Conservation (phyloP, 2,888 invertebrate genomes). For the Sphaerophoria taeniata region DNA sequence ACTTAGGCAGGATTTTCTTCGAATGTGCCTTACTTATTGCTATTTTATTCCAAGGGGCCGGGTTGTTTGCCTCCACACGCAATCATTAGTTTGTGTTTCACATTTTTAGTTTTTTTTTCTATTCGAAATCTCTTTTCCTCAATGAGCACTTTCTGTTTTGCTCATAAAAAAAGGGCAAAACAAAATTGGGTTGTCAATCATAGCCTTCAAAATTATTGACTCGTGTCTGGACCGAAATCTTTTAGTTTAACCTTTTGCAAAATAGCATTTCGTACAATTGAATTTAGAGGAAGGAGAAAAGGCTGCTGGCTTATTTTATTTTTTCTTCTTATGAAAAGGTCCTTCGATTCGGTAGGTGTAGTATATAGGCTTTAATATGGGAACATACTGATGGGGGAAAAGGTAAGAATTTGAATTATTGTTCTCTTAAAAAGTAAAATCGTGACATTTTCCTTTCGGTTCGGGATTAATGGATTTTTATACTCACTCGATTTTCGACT, state of each 20-base stretch:
- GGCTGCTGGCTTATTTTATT: conserved; percentile 7
- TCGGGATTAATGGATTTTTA: conserved; percentile 52
- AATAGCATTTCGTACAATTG: conserved; percentile 52
- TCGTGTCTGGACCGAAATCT: conserved; percentile 40
- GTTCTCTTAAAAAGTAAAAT: conserved; percentile 46
- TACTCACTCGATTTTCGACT: conserved; percentile 18
- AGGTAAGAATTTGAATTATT: conserved; percentile 42
- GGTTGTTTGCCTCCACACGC: conserved; percentile 7
- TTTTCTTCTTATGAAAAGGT: not conserved
- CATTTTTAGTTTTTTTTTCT: conserved; percentile 29
- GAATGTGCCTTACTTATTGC: conserved; percentile 55
- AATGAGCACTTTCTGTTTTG: conserved; percentile 32
- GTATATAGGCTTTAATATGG: not conserved
- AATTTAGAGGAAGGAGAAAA: conserved; percentile 40
- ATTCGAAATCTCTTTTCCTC: conserved; percentile 39
- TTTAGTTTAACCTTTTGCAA: conserved; percentile 55
- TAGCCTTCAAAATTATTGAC: conserved; percentile 48
- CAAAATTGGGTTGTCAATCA: conserved; percentile 29
- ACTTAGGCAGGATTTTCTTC: conserved; percentile 53
- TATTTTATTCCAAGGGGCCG: not conserved
- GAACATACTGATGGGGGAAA: not conserved
- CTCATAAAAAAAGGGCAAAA: conserved; percentile 10
- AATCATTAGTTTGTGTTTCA: conserved; percentile 66
- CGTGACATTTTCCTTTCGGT: conserved; percentile 42
- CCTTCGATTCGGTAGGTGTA: not conserved